These are phyloP conservation scores for Anisognathus igniventris DNA, from an alignment of 2,797 vertebrate genomes.

Conservation along the genomic window DNA sequence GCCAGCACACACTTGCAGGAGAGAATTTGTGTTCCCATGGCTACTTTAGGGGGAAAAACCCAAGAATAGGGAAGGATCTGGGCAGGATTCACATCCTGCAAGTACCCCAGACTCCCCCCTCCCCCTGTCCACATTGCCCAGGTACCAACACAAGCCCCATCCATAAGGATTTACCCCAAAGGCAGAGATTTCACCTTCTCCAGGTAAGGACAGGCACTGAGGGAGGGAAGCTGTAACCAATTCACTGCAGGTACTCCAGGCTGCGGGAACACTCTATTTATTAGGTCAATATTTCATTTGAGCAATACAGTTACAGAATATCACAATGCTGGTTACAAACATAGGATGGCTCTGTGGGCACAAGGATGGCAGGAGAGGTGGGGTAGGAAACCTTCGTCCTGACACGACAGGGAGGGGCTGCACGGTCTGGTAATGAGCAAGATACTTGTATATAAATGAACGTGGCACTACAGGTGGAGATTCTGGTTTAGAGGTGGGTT, in stretches of 20 bases:
- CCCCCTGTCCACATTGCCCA: neutral
- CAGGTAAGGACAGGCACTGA: neutral
- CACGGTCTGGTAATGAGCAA: slow-evolving; percentile 55
- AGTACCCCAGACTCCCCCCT: neutral
- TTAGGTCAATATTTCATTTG: slow-evolving; percentile 77
- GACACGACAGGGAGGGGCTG: slow-evolving; percentile 67
- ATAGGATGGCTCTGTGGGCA: slow-evolving; percentile 79
- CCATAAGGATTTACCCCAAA: accelerated
- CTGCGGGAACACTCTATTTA: slow-evolving; percentile 81
- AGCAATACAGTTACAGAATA: slow-evolving; percentile 86
- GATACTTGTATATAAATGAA: slow-evolving; percentile 70
- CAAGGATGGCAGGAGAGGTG: slow-evolving; percentile 67
- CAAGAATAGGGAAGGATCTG: neutral
- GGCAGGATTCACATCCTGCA: neutral
- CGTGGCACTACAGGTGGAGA: slow-evolving; percentile 76
- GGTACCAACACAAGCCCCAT: neutral
- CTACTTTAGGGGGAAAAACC: neutral
- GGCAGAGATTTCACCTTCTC: neutral
- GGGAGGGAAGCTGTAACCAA: neutral
- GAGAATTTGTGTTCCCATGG: accelerated
- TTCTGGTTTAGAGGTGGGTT: slow-evolving; percentile 22
- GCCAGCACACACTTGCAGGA: neutral
- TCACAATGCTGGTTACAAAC: slow-evolving; percentile 89
- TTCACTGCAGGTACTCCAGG: slow-evolving; percentile 30
- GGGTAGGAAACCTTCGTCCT: slow-evolving; percentile 61